Evolutionary conservation across 2,797 vertebrate species (phyloP).

Genomic region (Kryptolebias ocellatus): DNA sequence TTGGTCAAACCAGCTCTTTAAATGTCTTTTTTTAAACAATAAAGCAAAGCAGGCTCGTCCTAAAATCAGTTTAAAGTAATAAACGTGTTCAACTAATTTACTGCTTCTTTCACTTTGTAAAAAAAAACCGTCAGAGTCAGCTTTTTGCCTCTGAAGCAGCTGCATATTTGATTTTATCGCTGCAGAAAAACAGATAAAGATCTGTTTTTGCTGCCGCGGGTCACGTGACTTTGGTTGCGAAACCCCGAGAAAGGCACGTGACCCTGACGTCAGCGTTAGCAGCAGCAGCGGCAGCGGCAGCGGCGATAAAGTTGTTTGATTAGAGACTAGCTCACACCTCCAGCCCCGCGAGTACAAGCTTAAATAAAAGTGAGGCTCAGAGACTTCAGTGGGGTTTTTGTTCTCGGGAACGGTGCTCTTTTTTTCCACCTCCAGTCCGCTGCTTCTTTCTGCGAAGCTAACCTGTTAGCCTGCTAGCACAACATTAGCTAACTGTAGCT

Average conservation of each 20-base stretch:
- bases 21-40: too few relatives aligned
- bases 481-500: constrained; percentile 23
- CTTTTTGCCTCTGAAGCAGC: too few relatives aligned
- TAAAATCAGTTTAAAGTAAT: too few relatives aligned
- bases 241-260: constrained; percentile 57
- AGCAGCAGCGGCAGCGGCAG: constrained; percentile 5
- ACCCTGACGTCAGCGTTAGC: constrained; percentile 33
- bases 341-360: too few relatives aligned
- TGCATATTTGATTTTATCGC: neutral
- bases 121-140: too few relatives aligned
- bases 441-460: constrained; percentile 8
- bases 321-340: neutral
- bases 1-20: too few relatives aligned
- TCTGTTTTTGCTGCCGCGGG: neutral
- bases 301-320: constrained; percentile 12
- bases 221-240: constrained; percentile 59
- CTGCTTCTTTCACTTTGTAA: too few relatives aligned
- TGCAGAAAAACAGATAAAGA: neutral
- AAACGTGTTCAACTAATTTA: too few relatives aligned
- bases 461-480: constrained; percentile 46
- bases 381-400: neutral
- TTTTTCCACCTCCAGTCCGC: neutral
- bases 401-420: neutral
- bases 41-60: too few relatives aligned
- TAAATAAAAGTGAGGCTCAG: neutral